Base-by-base conservation (phyloP, 2,113 vertebrate species). In the Syngnathus floridae region DNA sequence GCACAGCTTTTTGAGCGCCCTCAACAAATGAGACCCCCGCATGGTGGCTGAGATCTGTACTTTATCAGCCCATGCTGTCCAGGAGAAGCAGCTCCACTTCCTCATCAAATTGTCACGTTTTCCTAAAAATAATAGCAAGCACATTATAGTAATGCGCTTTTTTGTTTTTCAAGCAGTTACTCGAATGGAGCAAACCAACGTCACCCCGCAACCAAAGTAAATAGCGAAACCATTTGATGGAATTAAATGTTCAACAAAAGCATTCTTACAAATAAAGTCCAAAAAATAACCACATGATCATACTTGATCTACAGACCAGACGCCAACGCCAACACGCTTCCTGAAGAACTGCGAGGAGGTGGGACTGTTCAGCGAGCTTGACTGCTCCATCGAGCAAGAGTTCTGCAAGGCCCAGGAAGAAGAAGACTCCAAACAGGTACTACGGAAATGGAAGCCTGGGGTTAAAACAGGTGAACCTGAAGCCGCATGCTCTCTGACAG, bases 281-380 rank as follows among this genome's bases (percentile, higher is more conserved):
- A 56, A 56, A 1, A 36, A 41, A 60, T 22, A 17, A 19, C 22
- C 16, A 62, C 14, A 61, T 43, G 0, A 58, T 40, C 69, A 73
- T 43, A 10, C 36, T 74, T 82, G 78, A 65, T 82, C 92, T 89
- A 73, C 90, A 99, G 97, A 98, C 89, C 97, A 99, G 87, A 99
- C 97, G 61, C 97, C 97, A 1, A 99, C 97, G 5, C 97, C 97
- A 19, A 98, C 97, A 0, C 94, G 96, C 66, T 98, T 99, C 83
- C 87, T 99, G 89, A 99, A 99, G 92, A 98, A 98, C 89, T 98
- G 97, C 63, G 97, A 99, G 83, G 97, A 99, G 80, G 97, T 99
- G 57, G 96, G 96, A 49, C 90, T 99, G 82, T 99, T 99, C 90
- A 98, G 90, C 7, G 97, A 99, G 67, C 92, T 99, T 40, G 96